phyloP scores from a whole-genome alignment of 2,113 vertebrate species.

The Pleuronectes platessa region DNA sequence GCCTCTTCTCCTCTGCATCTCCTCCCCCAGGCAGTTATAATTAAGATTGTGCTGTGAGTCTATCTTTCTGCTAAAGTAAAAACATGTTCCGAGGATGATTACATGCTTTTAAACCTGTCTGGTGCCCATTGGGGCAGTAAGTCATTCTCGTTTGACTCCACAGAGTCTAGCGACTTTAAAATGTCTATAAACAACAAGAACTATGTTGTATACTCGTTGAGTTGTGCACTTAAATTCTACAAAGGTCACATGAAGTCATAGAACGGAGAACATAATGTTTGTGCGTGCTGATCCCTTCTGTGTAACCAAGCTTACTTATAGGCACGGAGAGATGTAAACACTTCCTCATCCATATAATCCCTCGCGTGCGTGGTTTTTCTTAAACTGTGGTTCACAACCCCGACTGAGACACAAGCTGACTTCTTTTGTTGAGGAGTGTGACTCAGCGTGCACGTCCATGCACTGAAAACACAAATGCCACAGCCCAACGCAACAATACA shows the following conservation, averaged over 20 bases:
- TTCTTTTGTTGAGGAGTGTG: constrained; percentile 18
- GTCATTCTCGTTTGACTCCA: constrained; percentile 34
- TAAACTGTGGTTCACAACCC: constrained; percentile 30
- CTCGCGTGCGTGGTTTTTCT: constrained; percentile 33
- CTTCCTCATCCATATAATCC: constrained; percentile 39
- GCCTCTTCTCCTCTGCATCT: constrained; percentile 44
- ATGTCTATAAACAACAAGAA: too few relatives aligned
- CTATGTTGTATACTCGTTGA: background rate
- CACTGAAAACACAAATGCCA: constrained; percentile 13
- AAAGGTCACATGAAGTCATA: background rate
- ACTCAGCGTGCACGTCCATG: background rate
- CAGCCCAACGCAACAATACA: constrained; percentile 1
- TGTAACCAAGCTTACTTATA: constrained; percentile 10
- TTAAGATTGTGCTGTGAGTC: constrained; percentile 44
- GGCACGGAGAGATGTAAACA: constrained; percentile 35
- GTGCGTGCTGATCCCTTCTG: constrained; percentile 33
- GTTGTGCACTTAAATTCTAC: background rate
- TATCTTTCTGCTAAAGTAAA: constrained; percentile 44
- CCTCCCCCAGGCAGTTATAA: constrained; percentile 49
- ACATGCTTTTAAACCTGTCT: constrained; percentile 23
- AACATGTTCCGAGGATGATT: constrained; percentile 36
- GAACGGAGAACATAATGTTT: constrained; percentile 16
- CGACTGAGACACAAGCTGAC: constrained; percentile 8
- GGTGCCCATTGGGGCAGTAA: constrained; percentile 7
- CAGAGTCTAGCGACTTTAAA: constrained; percentile 2